Conservation (phyloP, 2,797 vertebrate species). For the Sebastes umbrosus region DNA sequence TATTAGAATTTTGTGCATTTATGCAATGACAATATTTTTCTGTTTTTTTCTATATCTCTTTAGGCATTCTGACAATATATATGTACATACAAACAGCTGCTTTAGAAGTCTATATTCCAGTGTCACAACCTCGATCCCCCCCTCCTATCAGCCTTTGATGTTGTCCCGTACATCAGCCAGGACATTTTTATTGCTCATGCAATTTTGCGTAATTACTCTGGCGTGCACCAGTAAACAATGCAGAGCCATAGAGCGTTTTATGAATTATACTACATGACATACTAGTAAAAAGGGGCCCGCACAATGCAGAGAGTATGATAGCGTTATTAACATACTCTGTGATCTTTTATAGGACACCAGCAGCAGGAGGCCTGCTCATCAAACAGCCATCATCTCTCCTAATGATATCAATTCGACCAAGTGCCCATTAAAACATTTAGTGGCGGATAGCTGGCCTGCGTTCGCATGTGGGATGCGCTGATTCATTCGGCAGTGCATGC, state of each 20-base stretch:
- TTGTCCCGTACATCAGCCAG: constrained; percentile 48
- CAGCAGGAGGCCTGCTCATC: constrained; percentile 67
- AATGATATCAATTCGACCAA: constrained; percentile 68
- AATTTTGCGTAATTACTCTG: constrained; percentile 62
- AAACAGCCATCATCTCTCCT: constrained; percentile 71
- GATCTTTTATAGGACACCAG: constrained; percentile 57
- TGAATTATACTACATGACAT: constrained; percentile 56
- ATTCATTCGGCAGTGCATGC: constrained; percentile 41
- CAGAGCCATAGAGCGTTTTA: constrained; percentile 47
- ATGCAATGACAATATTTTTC: neutral
- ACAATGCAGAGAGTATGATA: constrained; percentile 17
- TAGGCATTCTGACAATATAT: neutral
- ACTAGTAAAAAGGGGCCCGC: constrained; percentile 16
- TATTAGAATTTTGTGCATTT: neutral
- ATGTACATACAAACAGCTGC: neutral
- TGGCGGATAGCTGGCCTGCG: constrained; percentile 33
- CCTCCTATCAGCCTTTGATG: constrained; percentile 23
- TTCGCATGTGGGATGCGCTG: constrained; percentile 29
- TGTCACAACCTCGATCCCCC: constrained; percentile 13
- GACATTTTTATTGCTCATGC: constrained; percentile 64
- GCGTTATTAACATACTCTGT: constrained; percentile 24
- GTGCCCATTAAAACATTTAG: constrained; percentile 72
- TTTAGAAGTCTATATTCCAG: constrained; percentile 26
- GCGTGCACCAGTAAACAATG: constrained; percentile 63
- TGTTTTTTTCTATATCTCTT: neutral